Conservation (phyloP, 2,797 vertebrate species). For the Acanthornis magna region DNA sequence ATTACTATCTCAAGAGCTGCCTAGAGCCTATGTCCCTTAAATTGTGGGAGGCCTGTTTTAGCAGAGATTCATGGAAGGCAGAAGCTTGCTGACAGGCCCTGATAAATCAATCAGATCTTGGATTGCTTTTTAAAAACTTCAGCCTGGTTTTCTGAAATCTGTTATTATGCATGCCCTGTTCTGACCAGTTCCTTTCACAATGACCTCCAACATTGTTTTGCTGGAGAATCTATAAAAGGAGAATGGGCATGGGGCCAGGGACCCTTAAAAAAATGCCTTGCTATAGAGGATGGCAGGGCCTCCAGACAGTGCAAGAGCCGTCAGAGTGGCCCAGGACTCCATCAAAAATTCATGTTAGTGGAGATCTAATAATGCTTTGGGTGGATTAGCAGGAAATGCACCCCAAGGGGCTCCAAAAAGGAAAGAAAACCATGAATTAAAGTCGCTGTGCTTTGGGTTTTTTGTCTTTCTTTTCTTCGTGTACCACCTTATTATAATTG, state of each 20-base stretch:
- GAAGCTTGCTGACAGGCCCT: background rate
- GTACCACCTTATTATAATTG: background rate
- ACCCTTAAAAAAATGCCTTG: background rate
- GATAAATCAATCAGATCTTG: conserved; percentile 38
- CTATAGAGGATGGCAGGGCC: background rate
- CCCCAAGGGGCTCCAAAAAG: background rate
- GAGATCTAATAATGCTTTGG: background rate
- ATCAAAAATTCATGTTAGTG: background rate
- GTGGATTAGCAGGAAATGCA: background rate
- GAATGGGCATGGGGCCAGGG: background rate
- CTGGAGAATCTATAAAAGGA: background rate
- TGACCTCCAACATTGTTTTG: background rate
- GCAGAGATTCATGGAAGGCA: background rate
- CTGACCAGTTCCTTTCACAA: background rate
- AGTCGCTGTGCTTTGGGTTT: background rate
- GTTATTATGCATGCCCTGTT: background rate
- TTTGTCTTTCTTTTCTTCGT: background rate
- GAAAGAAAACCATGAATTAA: background rate
- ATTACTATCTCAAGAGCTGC: background rate
- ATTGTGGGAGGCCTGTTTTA: background rate
- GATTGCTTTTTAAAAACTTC: conserved; percentile 19
- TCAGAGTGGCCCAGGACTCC: background rate
- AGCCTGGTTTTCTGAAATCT: background rate
- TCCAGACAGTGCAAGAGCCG: background rate
- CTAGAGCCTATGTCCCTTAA: background rate